Base-by-base conservation (phyloP, 2,113 vertebrate genomes). In the Chionodraco myersi region DNA sequence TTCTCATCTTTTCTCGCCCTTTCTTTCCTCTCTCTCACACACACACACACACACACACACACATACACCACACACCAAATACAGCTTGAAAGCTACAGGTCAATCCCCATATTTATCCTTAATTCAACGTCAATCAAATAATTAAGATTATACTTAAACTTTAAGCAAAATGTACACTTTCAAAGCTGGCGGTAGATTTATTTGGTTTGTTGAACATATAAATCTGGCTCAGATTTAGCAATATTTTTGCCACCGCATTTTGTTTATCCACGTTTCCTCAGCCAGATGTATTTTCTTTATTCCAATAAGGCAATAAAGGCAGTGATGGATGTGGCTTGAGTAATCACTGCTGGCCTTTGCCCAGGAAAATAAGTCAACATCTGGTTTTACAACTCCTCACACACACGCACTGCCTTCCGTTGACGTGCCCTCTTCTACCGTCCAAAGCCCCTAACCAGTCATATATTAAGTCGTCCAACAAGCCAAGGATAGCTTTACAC, bases 391-490 rank as follows among this genome's bases (percentile, higher is more conserved):
- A 72, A 74, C 89, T 59, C 58, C 1, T 61, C 71, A 21, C 65
- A 64, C 75, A 58, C 47, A 65, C 60, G 15, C 61, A 21, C 62
- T 62, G 75, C 73, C 88, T 79, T 85, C 79, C 58, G 16, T 60
- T 75, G 66, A 71, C 49, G 1, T 45, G 59, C 21, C 77, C 82
- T 72, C 68, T 68, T 74, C 82, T 60, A 1, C 59, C 36, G 18
- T 73, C 67, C 61, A 41, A 30, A 30, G 23, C 77, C 90, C 87
- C 88, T 48, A 48, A 80, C 69, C 82, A 47, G 73, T 73, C 90
- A 59, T 91, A 92, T 91, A 92, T 92, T 88, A 87, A 53, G 41
- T n/a, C 61, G 69, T 72, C 80, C 89, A 90, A 87, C 87, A 85
- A 91, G 87, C 74, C 79, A 54, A 34, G 81, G 87, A 84, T 83